Percentiles rank a stretch among this genome's conserved stretches.
These are phyloP conservation scores for Ispidina lecontei DNA, from an alignment of 2,797 vertebrate genomes.

Conservation along the genomic window DNA sequence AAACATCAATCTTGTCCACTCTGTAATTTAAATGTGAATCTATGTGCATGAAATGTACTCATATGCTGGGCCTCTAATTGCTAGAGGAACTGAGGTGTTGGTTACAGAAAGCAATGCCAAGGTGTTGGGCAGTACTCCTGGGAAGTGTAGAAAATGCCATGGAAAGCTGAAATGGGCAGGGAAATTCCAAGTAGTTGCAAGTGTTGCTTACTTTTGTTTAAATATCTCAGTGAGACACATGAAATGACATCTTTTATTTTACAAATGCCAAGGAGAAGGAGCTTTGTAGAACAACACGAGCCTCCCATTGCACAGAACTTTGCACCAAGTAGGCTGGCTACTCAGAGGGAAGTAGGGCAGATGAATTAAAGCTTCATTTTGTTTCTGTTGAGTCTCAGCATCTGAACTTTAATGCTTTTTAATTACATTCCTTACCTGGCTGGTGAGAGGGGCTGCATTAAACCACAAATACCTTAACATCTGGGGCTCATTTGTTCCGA, in stretches of 20 bases:
- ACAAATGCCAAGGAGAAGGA: background rate
- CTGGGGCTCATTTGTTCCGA: constrained; percentile 47
- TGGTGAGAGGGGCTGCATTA: constrained; percentile 15
- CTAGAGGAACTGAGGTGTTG: background rate
- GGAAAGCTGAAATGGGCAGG: background rate
- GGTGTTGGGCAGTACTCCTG: fast-evolving
- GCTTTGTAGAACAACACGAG: background rate
- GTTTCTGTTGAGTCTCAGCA: background rate
- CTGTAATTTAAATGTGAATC: background rate
- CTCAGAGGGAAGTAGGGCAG: background rate
- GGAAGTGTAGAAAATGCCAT: background rate
- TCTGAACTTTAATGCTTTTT: constrained; percentile 27
- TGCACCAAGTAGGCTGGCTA: background rate
- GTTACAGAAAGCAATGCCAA: background rate
- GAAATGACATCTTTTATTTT: background rate
- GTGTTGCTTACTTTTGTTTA: background rate
- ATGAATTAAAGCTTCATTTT: constrained; percentile 1
- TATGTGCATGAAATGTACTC: background rate
- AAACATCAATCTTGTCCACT: background rate
- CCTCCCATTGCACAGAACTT: constrained; percentile 1
- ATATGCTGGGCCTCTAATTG: background rate
- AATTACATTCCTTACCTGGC: constrained; percentile 54
- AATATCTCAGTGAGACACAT: background rate
- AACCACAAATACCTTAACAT: constrained; percentile 33
- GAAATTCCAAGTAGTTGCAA: background rate